Conservation (phyloP, 2,113 vertebrate species). For the Oceanites oceanicus region DNA sequence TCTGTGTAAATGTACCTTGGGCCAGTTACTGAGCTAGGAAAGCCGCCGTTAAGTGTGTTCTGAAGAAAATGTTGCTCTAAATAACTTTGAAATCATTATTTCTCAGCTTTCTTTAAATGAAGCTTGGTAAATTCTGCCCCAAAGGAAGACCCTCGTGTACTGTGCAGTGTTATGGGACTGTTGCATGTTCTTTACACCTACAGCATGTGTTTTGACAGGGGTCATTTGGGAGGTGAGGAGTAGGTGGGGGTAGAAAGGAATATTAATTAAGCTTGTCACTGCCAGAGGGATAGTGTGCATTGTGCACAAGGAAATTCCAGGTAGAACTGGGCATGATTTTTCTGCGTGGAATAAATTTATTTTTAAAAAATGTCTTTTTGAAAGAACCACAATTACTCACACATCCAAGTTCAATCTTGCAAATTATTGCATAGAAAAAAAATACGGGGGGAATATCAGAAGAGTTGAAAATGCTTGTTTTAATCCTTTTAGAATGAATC, state of each 20-base stretch:
- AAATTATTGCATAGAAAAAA: not conserved
- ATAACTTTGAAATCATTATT: not conserved
- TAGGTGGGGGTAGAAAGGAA: not conserved
- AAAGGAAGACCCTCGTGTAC: not conserved
- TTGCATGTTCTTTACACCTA: not conserved
- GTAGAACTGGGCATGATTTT: not conserved
- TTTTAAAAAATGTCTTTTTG: not conserved
- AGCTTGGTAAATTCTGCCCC: not conserved
- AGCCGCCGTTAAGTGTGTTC: not conserved
- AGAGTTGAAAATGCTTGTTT: not conserved
- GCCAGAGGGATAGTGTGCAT: not conserved
- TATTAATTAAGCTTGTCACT: constrained; percentile 46
- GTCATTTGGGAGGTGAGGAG: not conserved
- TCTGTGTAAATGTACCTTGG: not conserved
- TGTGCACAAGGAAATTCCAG: not conserved
- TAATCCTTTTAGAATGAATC: not conserved
- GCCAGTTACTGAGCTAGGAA: not conserved
- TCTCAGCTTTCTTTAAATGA: not conserved
- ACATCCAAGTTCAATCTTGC: not conserved
- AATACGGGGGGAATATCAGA: not conserved
- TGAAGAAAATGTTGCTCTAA: not conserved
- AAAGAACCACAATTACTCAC: not conserved
- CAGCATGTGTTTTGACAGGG: constrained; percentile 17
- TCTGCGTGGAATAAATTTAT: not conserved
- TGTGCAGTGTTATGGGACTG: not conserved